Evolutionary conservation across 35 echinoderm and acorn worm genomes (phyloP).

Genomic region (Lytechinus variegatus): DNA sequence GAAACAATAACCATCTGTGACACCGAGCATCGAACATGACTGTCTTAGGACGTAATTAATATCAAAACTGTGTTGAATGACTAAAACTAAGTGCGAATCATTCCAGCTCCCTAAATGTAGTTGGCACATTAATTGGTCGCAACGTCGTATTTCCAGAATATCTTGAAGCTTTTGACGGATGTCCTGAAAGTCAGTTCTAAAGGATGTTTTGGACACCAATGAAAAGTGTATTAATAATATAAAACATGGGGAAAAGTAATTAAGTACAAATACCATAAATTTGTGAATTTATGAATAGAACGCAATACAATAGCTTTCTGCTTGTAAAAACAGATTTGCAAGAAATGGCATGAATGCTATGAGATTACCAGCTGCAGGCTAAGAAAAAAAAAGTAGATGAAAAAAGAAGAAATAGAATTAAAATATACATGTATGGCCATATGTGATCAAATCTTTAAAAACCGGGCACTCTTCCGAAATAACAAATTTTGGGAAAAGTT

Average conservation of each 20-base stretch:
- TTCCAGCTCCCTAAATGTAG: neutral
- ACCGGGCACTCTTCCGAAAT: too few relatives aligned
- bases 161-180: neutral
- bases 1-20: neutral
- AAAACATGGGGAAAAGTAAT: neutral
- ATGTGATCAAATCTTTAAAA: too few relatives aligned
- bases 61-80: neutral
- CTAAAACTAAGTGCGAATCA: neutral
- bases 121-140: neutral
- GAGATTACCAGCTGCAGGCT: slow-evolving; percentile 35
- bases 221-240: neutral
- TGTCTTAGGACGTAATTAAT: neutral
- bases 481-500: too few relatives aligned
- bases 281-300: neutral
- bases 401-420: neutral
- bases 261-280: slow-evolving; percentile 15
- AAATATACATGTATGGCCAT: too few relatives aligned
- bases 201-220: neutral
- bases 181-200: neutral
- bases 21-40: neutral
- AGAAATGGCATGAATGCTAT: slow-evolving; percentile 49
- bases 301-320: neutral
- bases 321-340: slow-evolving; percentile 19
- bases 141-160: neutral
- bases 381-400: neutral